phyloP scores from a whole-genome alignment of 1,140 invertebrate species.

The Saccostrea echinata region DNA sequence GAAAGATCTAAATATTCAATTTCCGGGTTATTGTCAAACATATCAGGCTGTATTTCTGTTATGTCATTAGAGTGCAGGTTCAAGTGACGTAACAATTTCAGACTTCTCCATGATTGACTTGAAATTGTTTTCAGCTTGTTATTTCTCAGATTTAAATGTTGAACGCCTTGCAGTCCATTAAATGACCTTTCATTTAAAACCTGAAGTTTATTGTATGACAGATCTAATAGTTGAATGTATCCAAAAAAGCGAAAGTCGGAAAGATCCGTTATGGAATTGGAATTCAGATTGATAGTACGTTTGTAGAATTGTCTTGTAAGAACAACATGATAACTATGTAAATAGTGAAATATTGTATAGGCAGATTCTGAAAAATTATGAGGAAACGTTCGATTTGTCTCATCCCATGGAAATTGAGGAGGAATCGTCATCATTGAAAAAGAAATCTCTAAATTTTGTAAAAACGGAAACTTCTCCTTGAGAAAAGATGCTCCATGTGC shows the following conservation, averaged over 20 bases:
- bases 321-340: constrained; percentile 46
- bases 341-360: constrained; percentile 53
- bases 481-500: not conserved
- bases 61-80: constrained; percentile 56
- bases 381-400: constrained; percentile 53
- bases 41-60: constrained; percentile 3
- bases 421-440: constrained; percentile 57
- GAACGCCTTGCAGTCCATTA: constrained; percentile 52
- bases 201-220: constrained; percentile 56
- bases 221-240: constrained; percentile 59
- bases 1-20: constrained; percentile 57
- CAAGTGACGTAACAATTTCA: constrained; percentile 47
- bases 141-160: constrained; percentile 60
- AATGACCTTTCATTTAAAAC: constrained; percentile 59
- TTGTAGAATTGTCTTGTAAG: constrained; percentile 49
- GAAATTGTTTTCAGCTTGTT: constrained; percentile 57
- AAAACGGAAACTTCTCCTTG: constrained; percentile 57
- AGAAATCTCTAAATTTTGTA: constrained; percentile 64
- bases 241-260: constrained; percentile 58
- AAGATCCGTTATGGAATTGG: constrained; percentile 63
- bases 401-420: constrained; percentile 65
- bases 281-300: constrained; percentile 55
- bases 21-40: constrained; percentile 47
- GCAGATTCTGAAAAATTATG: constrained; percentile 53
- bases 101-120: constrained; percentile 42